Evolutionary conservation across 92 coral and sea anemone species (phyloP), one percentile per base, ranked within the genome.

Genomic region (Phenganax subtilis): DNA sequence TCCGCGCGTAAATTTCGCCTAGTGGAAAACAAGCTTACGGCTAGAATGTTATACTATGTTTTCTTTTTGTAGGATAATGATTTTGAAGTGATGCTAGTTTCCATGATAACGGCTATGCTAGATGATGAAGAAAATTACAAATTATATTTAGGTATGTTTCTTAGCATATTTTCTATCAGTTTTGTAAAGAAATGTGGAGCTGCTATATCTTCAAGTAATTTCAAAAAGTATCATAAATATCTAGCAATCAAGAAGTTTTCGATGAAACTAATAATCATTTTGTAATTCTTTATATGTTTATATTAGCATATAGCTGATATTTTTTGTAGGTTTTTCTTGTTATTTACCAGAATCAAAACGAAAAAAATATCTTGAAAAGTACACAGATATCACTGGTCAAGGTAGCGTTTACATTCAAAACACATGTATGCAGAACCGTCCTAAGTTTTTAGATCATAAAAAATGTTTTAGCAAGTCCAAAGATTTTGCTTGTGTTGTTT

Each of bases 61-160:
- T 17, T 61, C 8, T 61, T 7, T 54, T 75, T 65, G 47, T 81
- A 93, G 98, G 81, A 71, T 16, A 87, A 82, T 51, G 88, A 93
- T 74, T 73, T 93, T 58, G 91, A 90, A 70, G 20, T 65, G 27
- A 78, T 93, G 10, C 83, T 93, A 37, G 37, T 76, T 12, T 91
- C 93, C 15, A 85, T 93, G 74, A 91, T 85, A 37, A 91, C 89
- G 67, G 89, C 91, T 54, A 90, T 93, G 57, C 80, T 91, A 9
- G 85, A 85, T 57, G 86, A 85, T 67, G 76, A 84, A 15, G 75
- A 89, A 14, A 82, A 88, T 86, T 93, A 91, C 60, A 87, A 85
- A n/a, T 84, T 93, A 64, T 85, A 89, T 57, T 86, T 91, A 10
- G 97, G 97, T 93, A 57, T 82, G 89, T 37, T 28, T 51, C 44